phyloP scores from a whole-genome alignment of 2,113 vertebrate species.

The Hippopotamus amphibius region DNA sequence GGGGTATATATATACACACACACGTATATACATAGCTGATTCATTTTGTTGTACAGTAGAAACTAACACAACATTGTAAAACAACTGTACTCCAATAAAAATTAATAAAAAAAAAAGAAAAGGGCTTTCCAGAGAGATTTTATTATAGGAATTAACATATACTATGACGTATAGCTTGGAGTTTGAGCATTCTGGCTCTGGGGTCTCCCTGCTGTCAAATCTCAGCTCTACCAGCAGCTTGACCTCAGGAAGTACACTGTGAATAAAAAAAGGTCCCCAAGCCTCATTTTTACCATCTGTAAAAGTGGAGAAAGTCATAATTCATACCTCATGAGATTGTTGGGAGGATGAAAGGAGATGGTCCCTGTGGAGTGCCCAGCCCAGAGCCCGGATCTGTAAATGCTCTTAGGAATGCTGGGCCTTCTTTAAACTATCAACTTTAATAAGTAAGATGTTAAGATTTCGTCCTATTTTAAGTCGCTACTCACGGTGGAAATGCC shows the following conservation, averaged over 20 bases:
- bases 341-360: too few relatives aligned
- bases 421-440: not conserved
- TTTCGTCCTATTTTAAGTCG: not conserved
- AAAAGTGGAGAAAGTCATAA: not conserved
- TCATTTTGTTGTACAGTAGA: too few relatives aligned
- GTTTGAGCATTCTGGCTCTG: not conserved
- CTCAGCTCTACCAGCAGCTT: not conserved
- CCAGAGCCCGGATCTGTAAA: rapidly evolving
- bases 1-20: too few relatives aligned
- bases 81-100: too few relatives aligned
- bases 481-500: not conserved
- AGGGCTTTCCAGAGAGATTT: not conserved
- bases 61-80: too few relatives aligned
- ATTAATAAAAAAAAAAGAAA: too few relatives aligned
- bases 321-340: not conserved
- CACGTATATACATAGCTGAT: too few relatives aligned
- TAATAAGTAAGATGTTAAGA: not conserved
- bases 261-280: too few relatives aligned
- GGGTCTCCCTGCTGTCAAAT: not conserved
- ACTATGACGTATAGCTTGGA: not conserved
- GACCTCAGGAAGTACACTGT: not conserved
- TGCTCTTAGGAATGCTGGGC: not conserved
- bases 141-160: not conserved
- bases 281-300: not conserved
- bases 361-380: not conserved